Evolutionary conservation across 2,888 invertebrate genomes (phyloP), one percentile per base, ranked within the genome.

Genomic region (Drosophila falleni): DNA sequence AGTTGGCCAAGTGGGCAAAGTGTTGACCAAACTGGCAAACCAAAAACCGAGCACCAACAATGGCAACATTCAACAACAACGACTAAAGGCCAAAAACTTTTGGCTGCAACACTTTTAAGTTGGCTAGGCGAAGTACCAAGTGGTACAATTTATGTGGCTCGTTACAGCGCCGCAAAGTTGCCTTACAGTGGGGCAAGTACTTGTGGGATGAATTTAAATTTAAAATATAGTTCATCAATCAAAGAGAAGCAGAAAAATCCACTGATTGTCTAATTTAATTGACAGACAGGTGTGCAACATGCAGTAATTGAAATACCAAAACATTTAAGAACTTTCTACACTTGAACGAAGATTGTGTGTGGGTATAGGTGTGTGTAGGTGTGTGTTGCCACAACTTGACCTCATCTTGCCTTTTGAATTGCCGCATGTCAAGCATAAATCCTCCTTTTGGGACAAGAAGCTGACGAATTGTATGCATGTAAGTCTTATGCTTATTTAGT

Each of bases 401-500:
- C 85, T 81, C 88, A 78, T 78, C 74, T 68, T 73, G 79, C 50
- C 71, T 66, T 70, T 61, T 66, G 74, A 78, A 74, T 78, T 83
- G 79, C 79, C 79, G 73, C 62, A 72, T 69, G 66, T 66, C 73
- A 72, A 71, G 80, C 86, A 82, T 72, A 79, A 85, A 82, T 87
- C 72, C 73, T 72, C 80, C 73, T 79, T 71, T 78, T 59, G 64
- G 29, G 53, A 46, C 41, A 54, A 51, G 63, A 44, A 51, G 42
- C 47, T 61, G 56, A 61, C 70, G 35, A 82, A 79, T 72, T 79
- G 69, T 69, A 79, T 37, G 35, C 11, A 41, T 58, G 11, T 84
- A 74, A 70, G 65, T 87, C 85, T 81, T 74, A 68, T 76, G 88
- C 71, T 81, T 85, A 89, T 87, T 89, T 81, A 74, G 74, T 72